Evolutionary conservation across 2,797 vertebrate genomes (phyloP).

Genomic region (Spinus olivaceus): DNA sequence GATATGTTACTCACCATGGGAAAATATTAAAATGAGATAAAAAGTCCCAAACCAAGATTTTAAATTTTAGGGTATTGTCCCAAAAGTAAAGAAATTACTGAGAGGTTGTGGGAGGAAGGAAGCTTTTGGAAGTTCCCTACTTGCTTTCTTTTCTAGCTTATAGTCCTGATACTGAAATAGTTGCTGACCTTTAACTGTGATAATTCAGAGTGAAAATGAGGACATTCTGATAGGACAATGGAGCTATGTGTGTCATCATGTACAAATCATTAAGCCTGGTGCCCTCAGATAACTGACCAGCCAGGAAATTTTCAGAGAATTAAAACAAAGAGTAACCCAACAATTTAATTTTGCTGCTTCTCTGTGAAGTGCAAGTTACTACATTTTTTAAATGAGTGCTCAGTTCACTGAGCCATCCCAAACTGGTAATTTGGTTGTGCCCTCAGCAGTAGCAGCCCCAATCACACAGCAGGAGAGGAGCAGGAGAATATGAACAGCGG

Average conservation of each 20-base stretch:
- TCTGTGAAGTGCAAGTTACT: background rate
- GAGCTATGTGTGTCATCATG: background rate
- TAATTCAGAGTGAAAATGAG: background rate
- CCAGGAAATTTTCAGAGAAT: background rate
- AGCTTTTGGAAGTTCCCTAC: background rate
- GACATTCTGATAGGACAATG: background rate
- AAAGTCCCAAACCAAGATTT: background rate
- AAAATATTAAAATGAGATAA: background rate
- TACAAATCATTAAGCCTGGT: background rate
- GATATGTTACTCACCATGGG: background rate
- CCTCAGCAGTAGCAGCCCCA: background rate
- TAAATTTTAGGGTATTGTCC: background rate
- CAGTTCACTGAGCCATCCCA: background rate
- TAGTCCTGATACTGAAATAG: background rate
- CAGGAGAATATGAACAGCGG: fast-evolving
- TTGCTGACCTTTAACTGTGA: background rate
- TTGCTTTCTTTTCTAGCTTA: background rate
- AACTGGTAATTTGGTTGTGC: background rate
- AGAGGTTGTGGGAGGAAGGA: background rate
- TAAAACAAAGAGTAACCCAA: background rate
- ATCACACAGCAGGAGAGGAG: background rate
- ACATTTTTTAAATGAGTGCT: background rate
- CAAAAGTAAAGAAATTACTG: background rate
- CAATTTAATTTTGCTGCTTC: background rate
- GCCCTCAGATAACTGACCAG: background rate